These are phyloP conservation scores for Limnephilus marmoratus DNA, from an alignment of 2,888 invertebrate species.

Conservation along the genomic window DNA sequence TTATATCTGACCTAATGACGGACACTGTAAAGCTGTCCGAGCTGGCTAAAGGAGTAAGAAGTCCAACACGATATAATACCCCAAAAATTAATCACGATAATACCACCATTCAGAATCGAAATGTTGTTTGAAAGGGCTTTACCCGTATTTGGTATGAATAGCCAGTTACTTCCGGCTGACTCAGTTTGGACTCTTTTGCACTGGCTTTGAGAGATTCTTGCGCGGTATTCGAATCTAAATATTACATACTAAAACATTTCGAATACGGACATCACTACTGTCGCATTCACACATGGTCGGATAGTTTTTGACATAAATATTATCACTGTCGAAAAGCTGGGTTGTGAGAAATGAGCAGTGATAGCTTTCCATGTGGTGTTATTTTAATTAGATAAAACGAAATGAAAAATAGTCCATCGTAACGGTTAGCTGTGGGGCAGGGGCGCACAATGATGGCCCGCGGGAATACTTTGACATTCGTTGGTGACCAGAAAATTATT, in stretches of 20 bases:
- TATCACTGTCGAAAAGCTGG: not conserved
- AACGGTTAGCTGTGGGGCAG: not conserved
- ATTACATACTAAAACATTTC: not conserved
- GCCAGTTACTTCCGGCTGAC: too few species aligned
- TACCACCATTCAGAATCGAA: too few species aligned
- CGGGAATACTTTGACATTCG: not conserved
- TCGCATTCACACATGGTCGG: not conserved
- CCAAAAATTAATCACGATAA: too few species aligned
- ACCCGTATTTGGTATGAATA: too few species aligned
- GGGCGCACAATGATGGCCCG: not conserved
- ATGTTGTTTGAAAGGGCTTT: too few species aligned
- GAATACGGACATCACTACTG: not conserved
- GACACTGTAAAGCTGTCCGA: too few species aligned
- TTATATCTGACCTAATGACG: too few species aligned
- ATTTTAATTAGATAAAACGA: conserved; percentile 17
- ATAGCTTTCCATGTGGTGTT: not conserved
- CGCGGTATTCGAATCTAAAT: too few species aligned
- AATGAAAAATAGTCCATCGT: not conserved
- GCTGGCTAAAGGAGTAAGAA: too few species aligned
- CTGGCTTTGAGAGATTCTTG: too few species aligned
- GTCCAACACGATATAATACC: too few species aligned
- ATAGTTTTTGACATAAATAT: not conserved
- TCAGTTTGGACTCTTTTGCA: too few species aligned
- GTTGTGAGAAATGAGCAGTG: not conserved
- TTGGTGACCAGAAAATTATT: not conserved